Conservation (phyloP, 2,797 vertebrate species). For the Octomys mimax region DNA sequence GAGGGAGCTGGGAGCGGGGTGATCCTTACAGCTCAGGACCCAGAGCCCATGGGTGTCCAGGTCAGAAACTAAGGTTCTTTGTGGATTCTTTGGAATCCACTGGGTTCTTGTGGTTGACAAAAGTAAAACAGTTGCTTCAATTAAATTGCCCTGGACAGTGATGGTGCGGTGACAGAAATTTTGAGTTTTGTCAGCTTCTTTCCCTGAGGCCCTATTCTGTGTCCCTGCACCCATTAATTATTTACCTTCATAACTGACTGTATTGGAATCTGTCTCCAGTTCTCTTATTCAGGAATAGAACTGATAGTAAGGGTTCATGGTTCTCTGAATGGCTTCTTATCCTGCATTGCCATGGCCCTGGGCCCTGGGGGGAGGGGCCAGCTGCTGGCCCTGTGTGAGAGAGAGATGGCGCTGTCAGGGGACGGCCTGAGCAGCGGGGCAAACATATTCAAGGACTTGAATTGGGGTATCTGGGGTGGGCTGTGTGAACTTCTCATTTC, state of each 20-base stretch:
- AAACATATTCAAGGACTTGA: not conserved
- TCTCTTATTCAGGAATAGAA: not conserved
- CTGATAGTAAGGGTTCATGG: not conserved
- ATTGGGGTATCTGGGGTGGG: not conserved
- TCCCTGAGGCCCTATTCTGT: not conserved
- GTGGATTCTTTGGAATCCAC: not conserved
- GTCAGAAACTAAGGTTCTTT: not conserved
- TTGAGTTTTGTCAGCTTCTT: not conserved
- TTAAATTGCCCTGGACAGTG: not conserved
- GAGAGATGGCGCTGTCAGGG: not conserved
- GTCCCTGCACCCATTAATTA: not conserved
- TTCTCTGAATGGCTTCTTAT: not conserved
- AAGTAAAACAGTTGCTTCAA: not conserved
- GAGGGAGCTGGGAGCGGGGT: not conserved
- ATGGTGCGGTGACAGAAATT: not conserved
- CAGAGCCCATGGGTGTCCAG: not conserved
- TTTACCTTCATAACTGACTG: not conserved
- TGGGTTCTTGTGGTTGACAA: not conserved
- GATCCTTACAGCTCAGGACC: not conserved
- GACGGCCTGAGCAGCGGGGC: not conserved
- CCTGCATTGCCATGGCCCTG: not conserved
- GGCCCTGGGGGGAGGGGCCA: not conserved
- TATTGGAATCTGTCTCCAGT: not conserved
- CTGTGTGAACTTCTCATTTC: not conserved
- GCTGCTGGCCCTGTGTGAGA: not conserved